Percentiles rank a stretch among this genome's conserved stretches.
These are phyloP conservation scores for Podabrus alpinus DNA, from an alignment of 2,888 invertebrate species.

Conservation along the genomic window DNA sequence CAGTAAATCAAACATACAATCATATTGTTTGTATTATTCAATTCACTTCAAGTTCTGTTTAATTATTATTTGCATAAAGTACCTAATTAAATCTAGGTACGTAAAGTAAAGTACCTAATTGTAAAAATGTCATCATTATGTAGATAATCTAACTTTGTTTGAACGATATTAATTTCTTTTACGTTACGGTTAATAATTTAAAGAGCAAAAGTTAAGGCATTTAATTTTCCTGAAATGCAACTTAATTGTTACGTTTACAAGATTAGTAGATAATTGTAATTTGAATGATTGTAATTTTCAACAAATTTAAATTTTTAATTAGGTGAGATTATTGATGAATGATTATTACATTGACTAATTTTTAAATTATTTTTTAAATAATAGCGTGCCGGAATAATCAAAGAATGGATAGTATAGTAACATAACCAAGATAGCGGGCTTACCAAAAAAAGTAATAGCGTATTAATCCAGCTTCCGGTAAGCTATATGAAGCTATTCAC, in stretches of 20 bases:
- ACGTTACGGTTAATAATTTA: background rate
- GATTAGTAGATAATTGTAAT: background rate
- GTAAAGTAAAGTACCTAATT: too few species aligned
- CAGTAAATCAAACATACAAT: too few species aligned
- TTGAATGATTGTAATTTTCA: background rate
- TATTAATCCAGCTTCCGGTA: conserved; percentile 15
- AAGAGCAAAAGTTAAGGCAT: background rate
- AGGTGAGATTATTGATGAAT: background rate
- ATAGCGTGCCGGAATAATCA: too few species aligned
- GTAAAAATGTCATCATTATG: background rate
- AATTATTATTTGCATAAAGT: too few species aligned
- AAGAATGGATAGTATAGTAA: background rate
- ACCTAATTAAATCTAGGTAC: too few species aligned
- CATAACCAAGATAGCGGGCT: background rate
- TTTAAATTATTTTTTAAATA: background rate
- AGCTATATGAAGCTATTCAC: conserved; percentile 13
- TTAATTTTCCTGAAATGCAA: background rate
- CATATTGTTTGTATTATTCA: too few species aligned
- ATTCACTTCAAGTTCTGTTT: too few species aligned
- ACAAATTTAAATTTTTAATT: background rate
- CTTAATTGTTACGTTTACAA: background rate
- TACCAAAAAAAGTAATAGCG: background rate
- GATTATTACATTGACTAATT: background rate
- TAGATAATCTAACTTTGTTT: background rate
- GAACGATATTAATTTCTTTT: too few species aligned